These are phyloP conservation scores for Homarus americanus DNA, from an alignment of 1,140 invertebrate genomes.

Conservation along the genomic window DNA sequence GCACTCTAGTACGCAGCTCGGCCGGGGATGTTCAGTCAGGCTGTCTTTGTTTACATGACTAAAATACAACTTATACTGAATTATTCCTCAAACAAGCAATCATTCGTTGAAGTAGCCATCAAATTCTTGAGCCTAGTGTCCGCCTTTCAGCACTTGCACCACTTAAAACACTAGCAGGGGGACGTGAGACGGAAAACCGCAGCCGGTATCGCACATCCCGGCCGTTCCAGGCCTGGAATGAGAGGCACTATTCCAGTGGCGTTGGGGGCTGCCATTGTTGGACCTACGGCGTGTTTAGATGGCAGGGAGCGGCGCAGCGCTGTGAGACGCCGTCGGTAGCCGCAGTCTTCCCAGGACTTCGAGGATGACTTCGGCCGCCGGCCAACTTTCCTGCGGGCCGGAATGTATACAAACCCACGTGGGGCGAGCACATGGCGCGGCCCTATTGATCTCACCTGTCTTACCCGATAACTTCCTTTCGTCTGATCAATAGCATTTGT, in stretches of 20 bases:
- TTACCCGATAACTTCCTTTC: slow-evolving; percentile 75
- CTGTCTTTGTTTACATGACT: slow-evolving; percentile 70
- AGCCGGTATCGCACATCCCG: slow-evolving; percentile 70
- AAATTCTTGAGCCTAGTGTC: not conserved
- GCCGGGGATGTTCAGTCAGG: slow-evolving; percentile 62
- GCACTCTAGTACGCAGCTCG: slow-evolving; percentile 65
- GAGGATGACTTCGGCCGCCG: slow-evolving; percentile 34
- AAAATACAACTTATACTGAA: slow-evolving; percentile 20
- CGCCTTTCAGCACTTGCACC: not conserved
- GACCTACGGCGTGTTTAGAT: slow-evolving; percentile 62
- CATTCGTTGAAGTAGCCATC: slow-evolving; percentile 6
- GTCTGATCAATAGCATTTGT: slow-evolving; percentile 69
- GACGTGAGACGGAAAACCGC: not conserved
- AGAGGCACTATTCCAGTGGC: slow-evolving; percentile 73
- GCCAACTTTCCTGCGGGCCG: slow-evolving; percentile 50
- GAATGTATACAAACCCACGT: slow-evolving; percentile 74
- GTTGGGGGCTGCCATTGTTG: slow-evolving; percentile 70
- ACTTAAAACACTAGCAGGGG: not conserved
- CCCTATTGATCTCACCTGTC: slow-evolving; percentile 75
- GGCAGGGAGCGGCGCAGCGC: slow-evolving; percentile 60
- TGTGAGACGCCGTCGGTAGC: slow-evolving; percentile 34
- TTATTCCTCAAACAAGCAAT: not conserved
- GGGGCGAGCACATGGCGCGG: slow-evolving; percentile 75
- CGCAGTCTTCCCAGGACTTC: slow-evolving; percentile 1
- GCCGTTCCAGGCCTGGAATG: slow-evolving; percentile 72